Evolutionary conservation across 1,140 invertebrate species (phyloP).

Genomic region (Lordiphosa mommai): DNA sequence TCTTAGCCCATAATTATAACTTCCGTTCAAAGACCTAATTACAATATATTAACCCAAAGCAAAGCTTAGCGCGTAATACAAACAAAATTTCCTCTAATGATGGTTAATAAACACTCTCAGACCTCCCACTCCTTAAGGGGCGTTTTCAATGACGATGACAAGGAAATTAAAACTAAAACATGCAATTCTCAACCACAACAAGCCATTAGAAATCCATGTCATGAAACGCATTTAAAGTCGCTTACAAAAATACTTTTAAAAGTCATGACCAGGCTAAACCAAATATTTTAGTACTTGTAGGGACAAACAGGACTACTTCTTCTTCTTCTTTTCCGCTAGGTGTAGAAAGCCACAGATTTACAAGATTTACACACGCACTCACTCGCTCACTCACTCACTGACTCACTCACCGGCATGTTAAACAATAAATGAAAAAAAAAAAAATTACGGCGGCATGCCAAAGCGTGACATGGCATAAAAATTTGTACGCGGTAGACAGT

Average conservation of each 20-base stretch:
- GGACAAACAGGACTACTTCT: neutral
- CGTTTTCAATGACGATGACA: slow-evolving; percentile 23
- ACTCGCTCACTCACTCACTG: slow-evolving; percentile 4
- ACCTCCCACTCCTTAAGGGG: neutral
- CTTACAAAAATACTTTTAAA: slow-evolving; percentile 70
- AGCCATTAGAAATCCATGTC: slow-evolving; percentile 19
- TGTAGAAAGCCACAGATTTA: slow-evolving; percentile 69
- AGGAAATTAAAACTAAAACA: slow-evolving; percentile 69
- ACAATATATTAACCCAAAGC: neutral
- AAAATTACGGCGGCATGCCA: slow-evolving; percentile 54
- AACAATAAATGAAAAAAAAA: slow-evolving; percentile 60
- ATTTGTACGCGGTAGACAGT: slow-evolving; percentile 19
- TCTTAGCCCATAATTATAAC: slow-evolving; percentile 36
- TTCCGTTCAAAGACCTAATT: neutral
- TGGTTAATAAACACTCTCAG: slow-evolving; percentile 27
- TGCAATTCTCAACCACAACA: slow-evolving; percentile 48
- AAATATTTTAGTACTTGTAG: neutral
- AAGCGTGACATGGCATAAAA: slow-evolving; percentile 59
- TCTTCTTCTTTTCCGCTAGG: too few species aligned
- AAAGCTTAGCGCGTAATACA: slow-evolving; percentile 21
- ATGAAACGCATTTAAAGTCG: slow-evolving; percentile 65
- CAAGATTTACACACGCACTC: slow-evolving; percentile 70
- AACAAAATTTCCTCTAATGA: slow-evolving; percentile 51
- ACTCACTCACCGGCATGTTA: slow-evolving; percentile 26
- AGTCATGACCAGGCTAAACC: slow-evolving; percentile 53